Evolutionary conservation across 2,113 vertebrate species (phyloP).

Genomic region (Corynorhinus townsendii): DNA sequence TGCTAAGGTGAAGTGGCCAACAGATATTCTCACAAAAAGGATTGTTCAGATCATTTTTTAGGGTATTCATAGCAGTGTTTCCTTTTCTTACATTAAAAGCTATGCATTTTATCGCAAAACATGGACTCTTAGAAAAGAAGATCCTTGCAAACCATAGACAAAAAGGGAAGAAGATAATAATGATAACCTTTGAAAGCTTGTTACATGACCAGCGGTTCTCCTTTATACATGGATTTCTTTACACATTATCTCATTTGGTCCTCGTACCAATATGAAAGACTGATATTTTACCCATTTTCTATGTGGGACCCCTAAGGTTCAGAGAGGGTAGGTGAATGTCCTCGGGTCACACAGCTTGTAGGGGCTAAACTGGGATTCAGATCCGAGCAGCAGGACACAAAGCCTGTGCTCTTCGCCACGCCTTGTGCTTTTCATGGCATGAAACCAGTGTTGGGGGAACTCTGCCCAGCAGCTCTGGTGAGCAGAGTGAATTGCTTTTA

Average conservation of each 20-base stretch:
- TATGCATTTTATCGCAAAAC: neutral
- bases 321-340: constrained; percentile 19
- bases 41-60: neutral
- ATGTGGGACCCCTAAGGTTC: neutral
- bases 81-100: constrained; percentile 16
- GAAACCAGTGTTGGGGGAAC: constrained; percentile 60
- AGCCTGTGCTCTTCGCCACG: neutral
- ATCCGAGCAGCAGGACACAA: neutral
- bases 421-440: constrained; percentile 64
- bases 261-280: neutral
- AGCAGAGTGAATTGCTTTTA: constrained; percentile 68
- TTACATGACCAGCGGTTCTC: neutral
- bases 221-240: neutral
- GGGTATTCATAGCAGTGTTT: neutral
- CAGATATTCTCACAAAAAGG: neutral
- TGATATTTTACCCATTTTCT: neutral
- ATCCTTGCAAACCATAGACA: neutral
- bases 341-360: neutral
- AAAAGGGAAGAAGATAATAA: neutral
- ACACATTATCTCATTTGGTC: neutral
- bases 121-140: neutral
- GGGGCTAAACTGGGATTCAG: neutral
- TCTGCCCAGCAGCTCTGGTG: constrained; percentile 69
- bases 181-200: neutral
- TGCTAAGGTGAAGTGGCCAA: neutral